Evolutionary conservation across 1,140 invertebrate genomes (phyloP).

Genomic region (Lanistes nyassanus): DNA sequence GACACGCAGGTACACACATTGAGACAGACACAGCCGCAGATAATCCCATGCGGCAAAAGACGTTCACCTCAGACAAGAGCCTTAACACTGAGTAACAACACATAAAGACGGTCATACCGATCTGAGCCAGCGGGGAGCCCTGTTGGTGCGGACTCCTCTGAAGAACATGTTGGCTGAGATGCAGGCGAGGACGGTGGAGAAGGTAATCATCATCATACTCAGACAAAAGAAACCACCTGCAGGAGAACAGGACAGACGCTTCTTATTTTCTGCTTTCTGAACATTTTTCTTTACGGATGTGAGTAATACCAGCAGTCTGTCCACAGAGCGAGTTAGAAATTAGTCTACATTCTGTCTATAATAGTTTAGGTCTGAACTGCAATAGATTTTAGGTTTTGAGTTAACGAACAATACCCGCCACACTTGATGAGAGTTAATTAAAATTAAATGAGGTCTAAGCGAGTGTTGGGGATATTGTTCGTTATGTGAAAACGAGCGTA

Average conservation of each 20-base stretch:
- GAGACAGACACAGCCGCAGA: neutral
- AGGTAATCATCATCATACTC: constrained; percentile 67
- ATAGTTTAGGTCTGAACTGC: too few species aligned
- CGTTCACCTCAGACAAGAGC: neutral
- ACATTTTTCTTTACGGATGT: too few species aligned
- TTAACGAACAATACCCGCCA: too few species aligned
- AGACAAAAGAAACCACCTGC: constrained; percentile 68
- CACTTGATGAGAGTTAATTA: too few species aligned
- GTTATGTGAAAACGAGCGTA: too few species aligned
- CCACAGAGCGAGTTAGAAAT: too few species aligned
- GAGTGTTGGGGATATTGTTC: too few species aligned
- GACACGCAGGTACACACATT: neutral
- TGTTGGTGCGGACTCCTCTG: constrained; percentile 58
- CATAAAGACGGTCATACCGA: constrained; percentile 39
- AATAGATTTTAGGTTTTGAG: too few species aligned
- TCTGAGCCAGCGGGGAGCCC: constrained; percentile 58
- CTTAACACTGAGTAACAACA: neutral
- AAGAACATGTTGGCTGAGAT: constrained; percentile 67
- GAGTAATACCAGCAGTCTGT: too few species aligned
- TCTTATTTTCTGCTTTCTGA: neutral
- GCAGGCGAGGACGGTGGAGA: constrained; percentile 63
- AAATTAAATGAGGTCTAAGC: too few species aligned
- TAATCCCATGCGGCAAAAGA: neutral
- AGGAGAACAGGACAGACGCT: constrained; percentile 21
- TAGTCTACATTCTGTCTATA: too few species aligned